These are phyloP conservation scores for Pteromalus puparum DNA, from an alignment of 1,140 invertebrate genomes.

Conservation along the genomic window DNA sequence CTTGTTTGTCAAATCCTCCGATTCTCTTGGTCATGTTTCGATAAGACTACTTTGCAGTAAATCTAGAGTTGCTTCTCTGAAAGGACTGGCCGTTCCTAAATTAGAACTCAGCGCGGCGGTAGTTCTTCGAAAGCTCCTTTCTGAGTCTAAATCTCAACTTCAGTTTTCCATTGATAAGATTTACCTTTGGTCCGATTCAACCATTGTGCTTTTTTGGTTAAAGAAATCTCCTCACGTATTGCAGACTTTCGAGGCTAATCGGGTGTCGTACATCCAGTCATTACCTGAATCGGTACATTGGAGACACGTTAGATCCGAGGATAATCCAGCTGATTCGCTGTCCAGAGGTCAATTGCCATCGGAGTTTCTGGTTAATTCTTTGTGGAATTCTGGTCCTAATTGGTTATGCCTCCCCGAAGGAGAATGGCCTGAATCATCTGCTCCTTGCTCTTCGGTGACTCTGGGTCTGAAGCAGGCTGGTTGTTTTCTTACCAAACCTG, in stretches of 20 bases:
- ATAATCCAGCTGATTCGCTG: not conserved
- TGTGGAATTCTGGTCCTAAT: not conserved
- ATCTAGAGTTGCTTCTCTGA: constrained; percentile 21
- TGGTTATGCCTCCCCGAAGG: not conserved
- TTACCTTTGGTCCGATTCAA: constrained; percentile 22
- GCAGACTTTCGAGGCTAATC: constrained; percentile 5
- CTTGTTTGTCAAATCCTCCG: not conserved
- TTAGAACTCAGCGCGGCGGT: constrained; percentile 60
- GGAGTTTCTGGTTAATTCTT: not conserved
- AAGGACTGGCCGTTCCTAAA: not conserved
- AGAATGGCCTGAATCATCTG: too few species aligned
- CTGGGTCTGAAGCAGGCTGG: not conserved
- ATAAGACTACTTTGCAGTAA: not conserved
- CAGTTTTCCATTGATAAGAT: not conserved
- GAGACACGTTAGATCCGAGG: not conserved
- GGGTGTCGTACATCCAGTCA: not conserved
- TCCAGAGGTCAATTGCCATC: not conserved
- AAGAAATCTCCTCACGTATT: not conserved
- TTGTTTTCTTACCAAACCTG: not conserved
- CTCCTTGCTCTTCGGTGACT: too few species aligned
- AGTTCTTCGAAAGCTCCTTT: not conserved
- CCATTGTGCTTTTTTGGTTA: not conserved
- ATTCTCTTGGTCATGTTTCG: not conserved
- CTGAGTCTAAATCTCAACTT: not conserved
- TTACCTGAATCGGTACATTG: not conserved